Conservation (phyloP, 2,888 invertebrate genomes). For the Dasypogon diadema region DNA sequence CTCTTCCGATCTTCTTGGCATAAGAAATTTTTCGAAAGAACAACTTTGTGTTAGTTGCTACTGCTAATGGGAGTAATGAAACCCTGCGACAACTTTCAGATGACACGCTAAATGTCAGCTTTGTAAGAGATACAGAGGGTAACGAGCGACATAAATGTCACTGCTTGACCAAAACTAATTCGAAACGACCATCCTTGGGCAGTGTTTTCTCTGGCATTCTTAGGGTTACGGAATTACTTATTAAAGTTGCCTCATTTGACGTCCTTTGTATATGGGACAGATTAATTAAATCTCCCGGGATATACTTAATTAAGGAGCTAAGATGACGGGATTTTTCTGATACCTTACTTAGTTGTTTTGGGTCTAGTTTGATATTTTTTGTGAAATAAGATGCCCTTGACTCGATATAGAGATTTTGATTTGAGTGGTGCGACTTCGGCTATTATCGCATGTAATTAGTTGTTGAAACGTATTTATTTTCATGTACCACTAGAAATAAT, state of each 20-base stretch:
- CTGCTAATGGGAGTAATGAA: slow-evolving; percentile 37
- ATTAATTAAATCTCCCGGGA: slow-evolving; percentile 47
- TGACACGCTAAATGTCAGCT: slow-evolving; percentile 13
- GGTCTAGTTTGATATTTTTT: not conserved
- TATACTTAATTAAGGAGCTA: slow-evolving; percentile 40
- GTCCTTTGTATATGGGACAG: slow-evolving; percentile 6
- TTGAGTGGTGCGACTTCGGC: not conserved
- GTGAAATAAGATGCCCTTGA: not conserved
- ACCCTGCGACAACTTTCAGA: not conserved
- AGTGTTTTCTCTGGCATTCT: not conserved
- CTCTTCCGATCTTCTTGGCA: no score
- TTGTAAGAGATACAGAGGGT: not conserved
- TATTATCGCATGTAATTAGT: slow-evolving; percentile 36
- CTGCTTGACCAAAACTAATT: slow-evolving; percentile 49
- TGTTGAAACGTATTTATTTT: not conserved
- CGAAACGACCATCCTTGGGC: slow-evolving; percentile 8
- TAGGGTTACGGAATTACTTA: slow-evolving; percentile 41
- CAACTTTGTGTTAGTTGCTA: slow-evolving; percentile 2
- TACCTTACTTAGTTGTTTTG: not conserved
- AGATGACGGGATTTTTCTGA: slow-evolving; percentile 36
- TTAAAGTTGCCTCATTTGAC: slow-evolving; percentile 38
- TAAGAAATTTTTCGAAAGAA: slow-evolving; percentile 16
- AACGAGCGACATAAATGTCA: slow-evolving; percentile 40
- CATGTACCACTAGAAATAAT: slow-evolving; percentile 1
- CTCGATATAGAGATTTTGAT: not conserved